Conservation (phyloP, 2,113 vertebrate species). For the Chrysemys picta region DNA sequence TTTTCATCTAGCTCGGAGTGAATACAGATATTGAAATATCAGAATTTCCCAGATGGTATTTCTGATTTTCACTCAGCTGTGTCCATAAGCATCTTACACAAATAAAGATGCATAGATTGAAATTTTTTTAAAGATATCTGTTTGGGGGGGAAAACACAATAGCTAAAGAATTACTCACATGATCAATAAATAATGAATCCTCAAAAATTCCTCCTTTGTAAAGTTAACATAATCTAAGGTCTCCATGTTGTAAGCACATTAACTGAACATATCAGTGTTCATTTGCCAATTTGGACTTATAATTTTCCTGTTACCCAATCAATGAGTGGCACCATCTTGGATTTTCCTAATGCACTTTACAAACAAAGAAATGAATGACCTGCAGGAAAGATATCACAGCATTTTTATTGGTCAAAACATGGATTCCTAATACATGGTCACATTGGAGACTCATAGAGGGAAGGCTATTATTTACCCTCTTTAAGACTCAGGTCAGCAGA, state of each 20-base stretch:
- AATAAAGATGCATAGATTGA: neutral
- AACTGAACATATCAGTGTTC: neutral
- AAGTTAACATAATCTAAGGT: neutral
- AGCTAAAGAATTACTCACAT: neutral
- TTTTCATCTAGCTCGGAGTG: neutral
- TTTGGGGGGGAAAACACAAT: neutral
- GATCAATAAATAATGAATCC: neutral
- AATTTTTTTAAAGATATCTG: neutral
- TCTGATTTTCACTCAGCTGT: neutral
- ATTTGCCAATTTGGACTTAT: neutral
- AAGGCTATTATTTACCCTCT: neutral
- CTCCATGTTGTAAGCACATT: neutral
- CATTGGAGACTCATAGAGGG: neutral
- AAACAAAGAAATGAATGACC: neutral
- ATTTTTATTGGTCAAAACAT: neutral
- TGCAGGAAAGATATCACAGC: neutral
- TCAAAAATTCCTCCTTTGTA: neutral
- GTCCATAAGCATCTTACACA: neutral
- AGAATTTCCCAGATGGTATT: neutral
- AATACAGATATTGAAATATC: neutral
- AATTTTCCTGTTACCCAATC: neutral
- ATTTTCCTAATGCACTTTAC: neutral
- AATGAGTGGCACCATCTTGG: neutral
- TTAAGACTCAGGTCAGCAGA: neutral
- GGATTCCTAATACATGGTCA: neutral